Evolutionary conservation across 2,113 vertebrate genomes (phyloP).

Genomic region (Myotis davidii): DNA sequence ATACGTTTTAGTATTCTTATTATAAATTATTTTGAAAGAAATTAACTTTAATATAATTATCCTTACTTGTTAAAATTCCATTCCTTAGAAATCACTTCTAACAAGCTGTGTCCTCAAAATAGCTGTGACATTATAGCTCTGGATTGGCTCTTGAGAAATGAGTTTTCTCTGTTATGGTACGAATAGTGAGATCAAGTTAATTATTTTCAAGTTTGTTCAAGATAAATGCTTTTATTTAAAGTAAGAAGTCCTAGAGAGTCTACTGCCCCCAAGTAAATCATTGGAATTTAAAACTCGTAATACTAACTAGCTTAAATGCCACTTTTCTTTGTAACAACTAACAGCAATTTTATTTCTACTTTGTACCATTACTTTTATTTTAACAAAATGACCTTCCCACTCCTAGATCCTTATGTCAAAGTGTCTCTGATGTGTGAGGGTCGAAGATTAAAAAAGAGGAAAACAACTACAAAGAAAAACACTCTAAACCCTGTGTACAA

Average conservation of each 20-base stretch:
- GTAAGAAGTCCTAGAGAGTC: neutral
- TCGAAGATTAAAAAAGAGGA: conserved; percentile 95
- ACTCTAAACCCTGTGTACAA: conserved; percentile 97
- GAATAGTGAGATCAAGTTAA: neutral
- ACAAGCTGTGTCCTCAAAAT: neutral
- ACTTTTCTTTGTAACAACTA: neutral
- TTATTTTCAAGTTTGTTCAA: neutral
- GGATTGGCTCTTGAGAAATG: neutral
- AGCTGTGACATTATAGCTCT: neutral
- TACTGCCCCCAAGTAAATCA: neutral
- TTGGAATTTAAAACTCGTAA: neutral
- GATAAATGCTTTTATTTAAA: neutral
- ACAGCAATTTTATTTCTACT: neutral
- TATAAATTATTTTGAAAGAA: neutral
- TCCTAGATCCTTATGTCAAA: conserved; percentile 97
- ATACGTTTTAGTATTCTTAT: neutral
- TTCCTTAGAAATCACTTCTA: neutral
- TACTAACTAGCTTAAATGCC: neutral
- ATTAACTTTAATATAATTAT: neutral
- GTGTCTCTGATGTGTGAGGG: conserved; percentile 97
- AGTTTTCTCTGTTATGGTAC: neutral
- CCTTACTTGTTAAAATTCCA: neutral
- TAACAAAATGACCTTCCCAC: neutral
- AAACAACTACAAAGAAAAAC: conserved; percentile 97
- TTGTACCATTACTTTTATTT: neutral